These are phyloP conservation scores for Choristoneura fumiferana DNA, from an alignment of 1,140 invertebrate genomes.

Conservation along the genomic window DNA sequence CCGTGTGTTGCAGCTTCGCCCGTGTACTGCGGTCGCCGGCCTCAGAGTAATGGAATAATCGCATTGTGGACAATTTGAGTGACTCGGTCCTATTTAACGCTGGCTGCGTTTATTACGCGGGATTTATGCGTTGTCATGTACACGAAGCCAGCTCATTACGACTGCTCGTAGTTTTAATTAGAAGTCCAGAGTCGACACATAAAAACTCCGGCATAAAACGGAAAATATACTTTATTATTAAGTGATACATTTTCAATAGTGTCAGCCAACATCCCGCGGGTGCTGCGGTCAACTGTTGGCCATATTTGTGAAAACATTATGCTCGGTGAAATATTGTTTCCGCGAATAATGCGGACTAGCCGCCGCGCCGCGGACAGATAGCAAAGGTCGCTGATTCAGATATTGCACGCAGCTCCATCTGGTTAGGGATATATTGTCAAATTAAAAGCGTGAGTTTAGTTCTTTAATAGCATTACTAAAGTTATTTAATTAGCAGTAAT, in stretches of 20 bases:
- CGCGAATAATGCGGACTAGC: conserved; percentile 65
- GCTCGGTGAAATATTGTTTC: conserved; percentile 58
- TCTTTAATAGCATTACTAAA: too few species aligned
- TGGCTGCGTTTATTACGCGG: conserved; percentile 65
- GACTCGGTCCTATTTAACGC: conserved; percentile 66
- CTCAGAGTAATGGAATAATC: conserved; percentile 67
- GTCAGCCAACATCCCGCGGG: conserved; percentile 25
- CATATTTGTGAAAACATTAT: conserved; percentile 47
- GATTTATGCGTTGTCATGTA: conserved; percentile 72
- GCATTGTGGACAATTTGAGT: conserved; percentile 69
- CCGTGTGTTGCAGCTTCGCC: conserved; percentile 26
- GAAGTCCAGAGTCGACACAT: conserved; percentile 30
- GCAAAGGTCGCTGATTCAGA: conserved; percentile 38
- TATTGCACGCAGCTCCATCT: conserved; percentile 20
- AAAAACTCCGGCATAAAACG: background rate
- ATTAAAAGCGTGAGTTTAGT: background rate
- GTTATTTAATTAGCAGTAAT: too few species aligned
- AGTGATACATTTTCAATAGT: conserved; percentile 5
- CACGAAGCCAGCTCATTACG: conserved; percentile 63
- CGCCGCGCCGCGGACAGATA: conserved; percentile 38
- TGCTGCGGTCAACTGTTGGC: conserved; percentile 38
- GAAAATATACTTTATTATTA: background rate
- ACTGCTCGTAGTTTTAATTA: conserved; percentile 65
- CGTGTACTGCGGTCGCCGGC: conserved; percentile 34
- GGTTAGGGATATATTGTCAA: background rate